Evolutionary conservation across 2,888 invertebrate species (phyloP), one percentile per base, ranked within the genome.

Genomic region (Xylophagus ater): DNA sequence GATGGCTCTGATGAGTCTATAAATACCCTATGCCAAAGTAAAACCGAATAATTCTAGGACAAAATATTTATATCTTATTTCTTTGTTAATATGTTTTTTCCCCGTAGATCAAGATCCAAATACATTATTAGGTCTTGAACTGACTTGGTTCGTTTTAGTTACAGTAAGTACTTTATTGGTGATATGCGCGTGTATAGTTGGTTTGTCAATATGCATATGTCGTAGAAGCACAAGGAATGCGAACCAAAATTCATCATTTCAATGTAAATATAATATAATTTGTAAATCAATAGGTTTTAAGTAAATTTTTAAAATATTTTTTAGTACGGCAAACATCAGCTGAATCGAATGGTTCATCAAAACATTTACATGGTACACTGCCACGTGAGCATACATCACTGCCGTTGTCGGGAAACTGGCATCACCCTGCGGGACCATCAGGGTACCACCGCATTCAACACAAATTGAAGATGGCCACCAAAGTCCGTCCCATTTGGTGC

Each of bases 401-500:
- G 67, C 72, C 71, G 64, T 68, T 67, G 69, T 81, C 84, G 87
- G 87, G 86, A 88, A 88, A 88, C 87, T 86, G 82, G 86, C 78
- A 76, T 81, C 85, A 78, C 87, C 88, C 87, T 87, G 87, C 81
- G 86, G 86, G 83, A 64, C 66, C 62, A 62, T 65, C 56, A 59
- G 48, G 64, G 64, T 65, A 65, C 65, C 63, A 58, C 62, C 61
- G 62, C 65, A 65, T 58, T 59, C 63, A 56, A 64, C 64, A 54
- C 62, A 65, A 60, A 54, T 65, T 62, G 67, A 72, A 70, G 68
- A 73, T 71, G 73, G 73, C 73, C 73, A 74, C 72, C 73, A 74
- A 74, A 70, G 81, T 83, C 86, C 86, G 85, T 86, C 86, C 85
- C 85, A 86, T 81, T 82, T 79, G 80, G 78, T 81, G 78, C 84